A percentile compares a stretch with the other conserved stretches of the same genome.
phyloP scores from a whole-genome alignment of 2,113 vertebrate species.

The Semicossyphus pulcher region DNA sequence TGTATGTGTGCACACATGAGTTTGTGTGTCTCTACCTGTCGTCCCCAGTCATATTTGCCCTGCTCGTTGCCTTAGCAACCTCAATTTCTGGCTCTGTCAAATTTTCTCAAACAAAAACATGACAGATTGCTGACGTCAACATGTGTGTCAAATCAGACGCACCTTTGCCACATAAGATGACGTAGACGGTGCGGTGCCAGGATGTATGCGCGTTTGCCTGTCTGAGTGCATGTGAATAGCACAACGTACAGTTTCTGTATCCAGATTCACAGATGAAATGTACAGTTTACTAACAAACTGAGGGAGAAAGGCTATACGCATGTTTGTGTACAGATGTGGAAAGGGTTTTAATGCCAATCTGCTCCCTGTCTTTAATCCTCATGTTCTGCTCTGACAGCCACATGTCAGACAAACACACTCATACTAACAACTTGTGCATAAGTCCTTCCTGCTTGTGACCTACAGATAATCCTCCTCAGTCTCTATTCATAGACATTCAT shows the following conservation, averaged over 20 bases:
- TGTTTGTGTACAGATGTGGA: slow-evolving; percentile 37
- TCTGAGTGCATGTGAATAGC: neutral
- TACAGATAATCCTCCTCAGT: slow-evolving; percentile 46
- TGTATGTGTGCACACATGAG: neutral
- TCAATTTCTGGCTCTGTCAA: slow-evolving; percentile 34
- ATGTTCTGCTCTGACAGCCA: slow-evolving; percentile 49
- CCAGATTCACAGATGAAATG: neutral
- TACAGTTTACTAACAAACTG: too few relatives aligned
- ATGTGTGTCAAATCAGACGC: slow-evolving; percentile 14
- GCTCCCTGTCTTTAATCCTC: slow-evolving; percentile 71
- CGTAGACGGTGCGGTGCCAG: neutral
- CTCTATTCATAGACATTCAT: slow-evolving; percentile 33
- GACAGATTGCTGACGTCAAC: slow-evolving; percentile 53
- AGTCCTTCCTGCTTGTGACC: slow-evolving; percentile 36
- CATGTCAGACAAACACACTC: slow-evolving; percentile 32
- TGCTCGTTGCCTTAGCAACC: slow-evolving; percentile 54
- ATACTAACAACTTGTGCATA: slow-evolving; percentile 32
- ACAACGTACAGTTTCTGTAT: neutral
- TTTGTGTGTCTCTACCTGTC: slow-evolving; percentile 10
- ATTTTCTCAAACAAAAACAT: slow-evolving; percentile 45
- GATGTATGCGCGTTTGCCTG: neutral
- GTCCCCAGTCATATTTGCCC: slow-evolving; percentile 27
- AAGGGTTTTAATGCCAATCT: slow-evolving; percentile 30
- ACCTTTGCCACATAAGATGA: slow-evolving; percentile 15
- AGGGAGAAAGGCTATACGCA: too few relatives aligned